Base-by-base conservation (phyloP, 2,797 vertebrate species). In the Hoplostethus atlanticus region DNA sequence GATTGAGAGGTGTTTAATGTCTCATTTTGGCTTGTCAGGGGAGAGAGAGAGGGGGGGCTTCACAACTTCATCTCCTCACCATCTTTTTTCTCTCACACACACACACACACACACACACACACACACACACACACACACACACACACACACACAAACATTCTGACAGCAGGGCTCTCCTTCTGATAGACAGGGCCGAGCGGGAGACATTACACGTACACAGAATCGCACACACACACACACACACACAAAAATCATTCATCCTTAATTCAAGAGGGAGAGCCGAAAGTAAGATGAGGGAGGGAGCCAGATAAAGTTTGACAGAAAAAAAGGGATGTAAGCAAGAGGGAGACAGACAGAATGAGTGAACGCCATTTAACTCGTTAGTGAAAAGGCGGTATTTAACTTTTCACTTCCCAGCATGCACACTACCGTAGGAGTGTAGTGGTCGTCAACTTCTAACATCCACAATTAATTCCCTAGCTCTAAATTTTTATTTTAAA, bases 1-100 rank as follows among this genome's bases (percentile, higher is more conserved):
- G 91, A 92, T 91, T 90, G 88, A 92, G 85, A 89, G 90, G 89
- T 93, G 89, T 93, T 93, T 93, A 93, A 89, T 89, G 80, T 89
- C 91, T 93, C 88, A 80, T 91, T 93, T 89, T 89, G 86, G 84
- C 87, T 91, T 88, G 89, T 87, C 91, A 87, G 84, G 73, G 48
- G 44, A 34, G 50, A 68, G 48, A n/a, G 62, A 38, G 63, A 30
- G 63, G 25, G 34, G 36, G 16, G 16, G 52, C 77, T 84, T 90
- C 83, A 87, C 84, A 93, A 93, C 91, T 91, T 90, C 90, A 88
- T 93, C 91, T 90, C 79, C 84, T 86, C 89, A 84, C 38, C 38
- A 6, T 87, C 86, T 83, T 81, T 88, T 73, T 55, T 58, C 80
- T 77, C n/a, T 31, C 72, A 36, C 51, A 36, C 63, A 65, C 36